Conservation (phyloP, 2,797 vertebrate species). For the Centroberyx gerrardi region DNA sequence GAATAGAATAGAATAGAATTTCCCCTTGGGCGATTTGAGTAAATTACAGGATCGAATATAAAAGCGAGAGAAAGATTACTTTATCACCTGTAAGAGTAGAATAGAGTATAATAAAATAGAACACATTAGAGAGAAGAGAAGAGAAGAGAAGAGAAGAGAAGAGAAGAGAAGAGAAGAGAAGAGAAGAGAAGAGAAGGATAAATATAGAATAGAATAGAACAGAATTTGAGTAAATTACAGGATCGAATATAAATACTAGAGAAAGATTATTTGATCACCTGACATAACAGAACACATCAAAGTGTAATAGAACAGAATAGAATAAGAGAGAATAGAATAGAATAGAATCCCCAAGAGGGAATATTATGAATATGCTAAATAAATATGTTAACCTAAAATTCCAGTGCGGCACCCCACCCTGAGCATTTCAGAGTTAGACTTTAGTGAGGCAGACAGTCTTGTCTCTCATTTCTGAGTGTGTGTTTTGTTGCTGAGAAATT, state of each 20-base stretch:
- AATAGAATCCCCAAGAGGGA: background rate
- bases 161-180: background rate
- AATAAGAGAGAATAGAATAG: background rate
- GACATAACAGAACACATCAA: no score
- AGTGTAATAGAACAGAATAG: background rate
- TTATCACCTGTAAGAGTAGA: background rate
- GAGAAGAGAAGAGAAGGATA: background rate
- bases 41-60: no score
- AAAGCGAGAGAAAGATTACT: background rate
- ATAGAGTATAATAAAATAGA: background rate
- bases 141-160: background rate
- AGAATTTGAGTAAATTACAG: no score
- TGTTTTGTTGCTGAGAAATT: background rate
- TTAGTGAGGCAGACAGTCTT: no score
- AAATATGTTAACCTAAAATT: no score
- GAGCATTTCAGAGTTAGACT: no score
- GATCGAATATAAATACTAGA: no score
- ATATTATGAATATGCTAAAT: no score
- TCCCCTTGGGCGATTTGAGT: no score
- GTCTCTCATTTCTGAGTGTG: no score
- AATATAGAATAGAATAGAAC: background rate
- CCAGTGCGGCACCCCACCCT: no score
- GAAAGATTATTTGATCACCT: no score
- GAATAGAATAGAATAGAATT: constrained; percentile 1
- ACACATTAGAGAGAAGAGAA: background rate